These are phyloP conservation scores for Endotricha flammealis DNA, from an alignment of 2,888 invertebrate species.

Conservation along the genomic window DNA sequence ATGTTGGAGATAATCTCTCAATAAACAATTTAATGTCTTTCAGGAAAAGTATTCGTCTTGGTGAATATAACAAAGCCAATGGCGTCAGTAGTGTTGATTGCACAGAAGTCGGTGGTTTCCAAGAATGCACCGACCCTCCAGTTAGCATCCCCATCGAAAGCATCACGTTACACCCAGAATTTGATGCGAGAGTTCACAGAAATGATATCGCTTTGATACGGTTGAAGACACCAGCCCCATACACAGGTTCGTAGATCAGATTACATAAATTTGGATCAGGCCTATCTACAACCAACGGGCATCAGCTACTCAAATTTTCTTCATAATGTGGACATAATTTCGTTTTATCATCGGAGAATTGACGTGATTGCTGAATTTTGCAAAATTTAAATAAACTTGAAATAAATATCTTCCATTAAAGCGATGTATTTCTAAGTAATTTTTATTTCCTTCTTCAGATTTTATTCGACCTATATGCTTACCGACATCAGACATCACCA, in stretches of 20 bases:
- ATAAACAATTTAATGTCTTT: too few species aligned
- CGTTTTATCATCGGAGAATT: too few species aligned
- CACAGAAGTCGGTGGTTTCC: constrained; percentile 28
- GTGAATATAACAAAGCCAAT: constrained; percentile 64
- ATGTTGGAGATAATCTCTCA: too few species aligned
- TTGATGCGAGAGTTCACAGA: constrained; percentile 27
- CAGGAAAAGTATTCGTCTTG: constrained; percentile 46
- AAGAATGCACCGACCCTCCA: constrained; percentile 57
- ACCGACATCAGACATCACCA: constrained; percentile 22
- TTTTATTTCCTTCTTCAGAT: constrained; percentile 12
- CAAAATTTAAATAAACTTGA: not conserved
- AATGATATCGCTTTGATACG: constrained; percentile 71
- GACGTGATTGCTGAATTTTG: not conserved
- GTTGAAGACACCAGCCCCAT: constrained; percentile 37
- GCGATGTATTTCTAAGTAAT: not conserved
- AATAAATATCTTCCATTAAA: not conserved
- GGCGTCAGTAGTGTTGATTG: constrained; percentile 50
- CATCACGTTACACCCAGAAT: constrained; percentile 60
- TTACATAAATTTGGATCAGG: too few species aligned
- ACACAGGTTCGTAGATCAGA: constrained; percentile 13
- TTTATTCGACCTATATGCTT: constrained; percentile 35
- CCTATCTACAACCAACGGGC: too few species aligned
- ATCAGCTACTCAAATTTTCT: too few species aligned
- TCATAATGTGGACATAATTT: too few species aligned
- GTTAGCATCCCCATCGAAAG: constrained; percentile 49